These are phyloP conservation scores for Lophotriccus pileatus DNA, from an alignment of 2,797 vertebrate species.

Conservation along the genomic window DNA sequence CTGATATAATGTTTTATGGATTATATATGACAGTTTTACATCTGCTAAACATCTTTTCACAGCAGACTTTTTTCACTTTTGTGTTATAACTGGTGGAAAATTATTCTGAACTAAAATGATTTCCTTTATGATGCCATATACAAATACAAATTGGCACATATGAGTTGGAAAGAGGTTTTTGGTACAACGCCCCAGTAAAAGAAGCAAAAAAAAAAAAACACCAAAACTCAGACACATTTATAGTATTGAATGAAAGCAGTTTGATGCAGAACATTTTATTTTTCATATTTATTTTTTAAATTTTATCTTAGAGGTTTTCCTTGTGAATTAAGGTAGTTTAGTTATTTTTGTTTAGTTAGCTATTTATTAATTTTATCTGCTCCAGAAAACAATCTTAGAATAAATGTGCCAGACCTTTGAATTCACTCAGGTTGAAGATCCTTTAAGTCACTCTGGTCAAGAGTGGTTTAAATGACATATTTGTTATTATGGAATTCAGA, in stretches of 20 bases:
- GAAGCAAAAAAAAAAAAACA: neutral
- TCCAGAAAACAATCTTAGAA: neutral
- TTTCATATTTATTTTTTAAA: neutral
- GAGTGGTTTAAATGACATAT: neutral
- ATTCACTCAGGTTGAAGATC: neutral
- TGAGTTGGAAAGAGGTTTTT: neutral
- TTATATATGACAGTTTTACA: constrained; percentile 2
- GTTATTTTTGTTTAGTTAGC: neutral
- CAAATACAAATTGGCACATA: neutral
- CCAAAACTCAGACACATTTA: neutral
- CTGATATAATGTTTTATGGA: neutral
- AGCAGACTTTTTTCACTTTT: neutral
- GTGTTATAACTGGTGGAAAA: neutral
- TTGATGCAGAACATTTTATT: neutral
- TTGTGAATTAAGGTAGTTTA: neutral
- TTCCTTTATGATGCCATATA: neutral
- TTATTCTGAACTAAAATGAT: neutral
- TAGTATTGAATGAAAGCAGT: neutral
- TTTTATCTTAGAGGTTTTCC: neutral
- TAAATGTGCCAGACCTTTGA: neutral
- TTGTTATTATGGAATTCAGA: neutral
- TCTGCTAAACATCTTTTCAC: constrained; percentile 32
- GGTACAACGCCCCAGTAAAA: neutral
- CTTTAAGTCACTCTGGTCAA: neutral
- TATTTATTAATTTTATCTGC: neutral